Base-by-base conservation (phyloP, 2,113 vertebrate species). In the Amia ocellicauda region DNA sequence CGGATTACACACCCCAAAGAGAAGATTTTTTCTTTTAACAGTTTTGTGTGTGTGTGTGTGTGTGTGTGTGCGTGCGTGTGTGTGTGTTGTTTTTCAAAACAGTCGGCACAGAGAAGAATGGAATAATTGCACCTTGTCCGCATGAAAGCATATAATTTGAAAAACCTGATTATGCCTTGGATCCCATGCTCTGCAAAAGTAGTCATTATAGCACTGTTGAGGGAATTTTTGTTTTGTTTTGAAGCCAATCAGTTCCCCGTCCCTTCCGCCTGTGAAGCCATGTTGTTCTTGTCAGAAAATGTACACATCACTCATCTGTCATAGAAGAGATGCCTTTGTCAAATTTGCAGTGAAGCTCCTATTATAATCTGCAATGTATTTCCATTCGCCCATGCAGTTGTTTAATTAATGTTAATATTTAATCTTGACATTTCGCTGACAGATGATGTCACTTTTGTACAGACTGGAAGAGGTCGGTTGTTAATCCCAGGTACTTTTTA, bases 291-390 rank as follows among this genome's bases (percentile, higher is more conserved):
- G 49, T 54, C 27, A 31, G 50, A 61, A 58, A 60, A 64, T 63
- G 60, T 45, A 19, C 40, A 26, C 45, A 56, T 50, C 47, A 58
- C 36, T 63, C 56, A 31, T 49, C 2, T 74, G 71, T 69, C 74
- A 26, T 71, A 63, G 56, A 40, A 42, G 2, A 14, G 13, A 28
- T 13, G n/a, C 42, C 52, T 66, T 69, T 73, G 63, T 64, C 28
- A 54, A 23, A 16, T 40, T 58, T 19, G 55, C 66, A 71, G 66
- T 71, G 50, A 53, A 55, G 17, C 41, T 50, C 52, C 56, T 52
- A 64, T 75, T 60, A 26, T 65, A 59, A 66, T 67, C 67, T 59
- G 28, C 11, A 31, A 63, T 57, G 47, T n/a, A 67, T 58, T 66
- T 67, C 63, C 51, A 64, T 70, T 73, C 58, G 49, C 58, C 41